Conservation (phyloP, 2,113 vertebrate genomes). For the Thymallus thymallus region DNA sequence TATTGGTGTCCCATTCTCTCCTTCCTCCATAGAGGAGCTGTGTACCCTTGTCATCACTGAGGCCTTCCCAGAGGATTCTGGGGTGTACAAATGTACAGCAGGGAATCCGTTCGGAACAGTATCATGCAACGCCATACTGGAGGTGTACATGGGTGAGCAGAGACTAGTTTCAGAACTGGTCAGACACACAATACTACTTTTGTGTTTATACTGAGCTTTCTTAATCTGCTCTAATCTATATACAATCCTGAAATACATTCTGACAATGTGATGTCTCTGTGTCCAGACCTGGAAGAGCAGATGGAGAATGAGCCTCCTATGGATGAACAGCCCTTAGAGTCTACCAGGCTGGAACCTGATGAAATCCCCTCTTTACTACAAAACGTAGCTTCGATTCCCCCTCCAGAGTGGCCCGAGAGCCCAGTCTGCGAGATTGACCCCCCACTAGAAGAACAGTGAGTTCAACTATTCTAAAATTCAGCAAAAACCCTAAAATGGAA, state of each 20-base stretch:
- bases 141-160: conserved; percentile 78
- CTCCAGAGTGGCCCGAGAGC: conserved; percentile 70
- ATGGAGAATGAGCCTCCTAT: conserved; percentile 48
- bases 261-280: neutral
- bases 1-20: neutral
- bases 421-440: conserved; percentile 44
- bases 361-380: conserved; percentile 50
- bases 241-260: neutral
- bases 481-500: no score
- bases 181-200: no score
- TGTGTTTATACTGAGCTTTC: no score
- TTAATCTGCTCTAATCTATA: no score
- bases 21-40: conserved; percentile 78
- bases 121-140: conserved; percentile 78
- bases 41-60: conserved; percentile 89
- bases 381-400: conserved; percentile 51
- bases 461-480: conserved; percentile 1
- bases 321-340: conserved; percentile 28
- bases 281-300: conserved; percentile 70
- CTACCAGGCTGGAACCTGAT: conserved; percentile 19
- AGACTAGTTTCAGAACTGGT: no score
- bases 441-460: conserved; percentile 53
- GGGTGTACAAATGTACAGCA: conserved; percentile 84
- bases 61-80: conserved; percentile 86
- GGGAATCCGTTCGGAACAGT: conserved; percentile 79